These are phyloP conservation scores for Koerneria pararmatus DNA, from an alignment of 2,888 invertebrate species.

Conservation along the genomic window DNA sequence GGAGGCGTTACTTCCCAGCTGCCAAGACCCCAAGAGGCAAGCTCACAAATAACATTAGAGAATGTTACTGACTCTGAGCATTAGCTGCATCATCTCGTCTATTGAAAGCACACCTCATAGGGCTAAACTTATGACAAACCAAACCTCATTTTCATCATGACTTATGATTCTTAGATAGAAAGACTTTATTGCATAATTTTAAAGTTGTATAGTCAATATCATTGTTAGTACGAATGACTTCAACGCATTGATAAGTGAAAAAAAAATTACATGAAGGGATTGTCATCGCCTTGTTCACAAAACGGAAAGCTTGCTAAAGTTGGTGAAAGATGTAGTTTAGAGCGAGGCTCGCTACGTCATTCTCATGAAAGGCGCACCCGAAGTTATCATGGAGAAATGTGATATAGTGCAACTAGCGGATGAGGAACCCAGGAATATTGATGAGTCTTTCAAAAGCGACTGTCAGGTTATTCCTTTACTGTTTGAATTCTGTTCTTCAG, in stretches of 20 bases:
- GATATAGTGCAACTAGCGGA: conserved; percentile 35
- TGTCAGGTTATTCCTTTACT: conserved; percentile 36
- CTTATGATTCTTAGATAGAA: too few species aligned
- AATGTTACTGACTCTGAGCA: too few species aligned
- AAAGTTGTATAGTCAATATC: neutral
- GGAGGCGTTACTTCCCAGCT: conserved; percentile 23
- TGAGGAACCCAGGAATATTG: conserved; percentile 42
- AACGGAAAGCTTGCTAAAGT: too few species aligned
- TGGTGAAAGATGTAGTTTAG: too few species aligned
- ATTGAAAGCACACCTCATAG: too few species aligned
- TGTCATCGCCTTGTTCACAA: too few species aligned
- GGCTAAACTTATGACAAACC: too few species aligned
- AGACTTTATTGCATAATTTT: neutral
- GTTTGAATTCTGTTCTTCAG: neutral
- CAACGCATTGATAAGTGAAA: too few species aligned
- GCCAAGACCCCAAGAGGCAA: conserved; percentile 15
- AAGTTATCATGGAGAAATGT: conserved; percentile 49
- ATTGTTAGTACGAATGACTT: neutral
- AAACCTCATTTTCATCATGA: too few species aligned
- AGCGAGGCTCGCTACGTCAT: conserved; percentile 41
- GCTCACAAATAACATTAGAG: too few species aligned
- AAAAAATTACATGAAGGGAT: too few species aligned
- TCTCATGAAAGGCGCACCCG: conserved; percentile 58
- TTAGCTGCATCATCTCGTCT: too few species aligned
- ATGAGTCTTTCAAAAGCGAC: conserved; percentile 41